Conservation (phyloP, 1,140 invertebrate genomes). For the Drosophila setifemur region DNA sequence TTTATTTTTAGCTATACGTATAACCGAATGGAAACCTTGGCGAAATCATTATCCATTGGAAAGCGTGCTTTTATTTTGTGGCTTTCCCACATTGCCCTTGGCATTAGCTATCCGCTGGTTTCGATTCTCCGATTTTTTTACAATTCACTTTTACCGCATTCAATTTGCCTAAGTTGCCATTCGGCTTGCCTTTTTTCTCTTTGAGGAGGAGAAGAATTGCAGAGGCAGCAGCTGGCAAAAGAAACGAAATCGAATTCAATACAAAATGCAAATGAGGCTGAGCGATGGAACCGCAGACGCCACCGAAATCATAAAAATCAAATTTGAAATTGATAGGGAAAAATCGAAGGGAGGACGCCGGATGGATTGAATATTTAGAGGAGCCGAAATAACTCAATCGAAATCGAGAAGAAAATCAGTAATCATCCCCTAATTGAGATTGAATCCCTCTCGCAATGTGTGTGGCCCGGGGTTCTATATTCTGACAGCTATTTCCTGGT, state of each 20-base stretch:
- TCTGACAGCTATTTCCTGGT: conserved; percentile 40
- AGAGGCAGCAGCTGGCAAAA: conserved; percentile 57
- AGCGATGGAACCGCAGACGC: conserved; percentile 20
- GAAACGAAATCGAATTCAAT: conserved; percentile 67
- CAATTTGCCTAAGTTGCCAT: conserved; percentile 77
- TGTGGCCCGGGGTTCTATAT: background rate
- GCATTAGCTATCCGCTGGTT: conserved; percentile 13
- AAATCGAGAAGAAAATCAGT: conserved; percentile 36
- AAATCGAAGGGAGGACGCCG: background rate
- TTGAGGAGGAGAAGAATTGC: background rate
- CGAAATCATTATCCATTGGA: conserved; percentile 23
- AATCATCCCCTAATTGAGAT: conserved; percentile 36
- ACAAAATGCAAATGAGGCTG: conserved; percentile 76
- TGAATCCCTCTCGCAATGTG: background rate
- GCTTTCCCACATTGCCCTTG: conserved; percentile 44
- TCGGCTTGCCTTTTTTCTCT: conserved; percentile 15
- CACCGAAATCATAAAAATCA: conserved; percentile 74
- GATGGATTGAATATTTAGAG: background rate
- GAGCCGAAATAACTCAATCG: conserved; percentile 47
- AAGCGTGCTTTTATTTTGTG: background rate
- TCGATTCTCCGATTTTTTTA: conserved; percentile 16
- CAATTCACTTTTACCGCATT: conserved; percentile 51
- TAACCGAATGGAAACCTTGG: conserved; percentile 12
- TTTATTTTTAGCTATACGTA: conserved; percentile 13
- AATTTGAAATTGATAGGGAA: conserved; percentile 46